Conservation (phyloP, 2,113 vertebrate genomes). For the Peromyscus leucopus region DNA sequence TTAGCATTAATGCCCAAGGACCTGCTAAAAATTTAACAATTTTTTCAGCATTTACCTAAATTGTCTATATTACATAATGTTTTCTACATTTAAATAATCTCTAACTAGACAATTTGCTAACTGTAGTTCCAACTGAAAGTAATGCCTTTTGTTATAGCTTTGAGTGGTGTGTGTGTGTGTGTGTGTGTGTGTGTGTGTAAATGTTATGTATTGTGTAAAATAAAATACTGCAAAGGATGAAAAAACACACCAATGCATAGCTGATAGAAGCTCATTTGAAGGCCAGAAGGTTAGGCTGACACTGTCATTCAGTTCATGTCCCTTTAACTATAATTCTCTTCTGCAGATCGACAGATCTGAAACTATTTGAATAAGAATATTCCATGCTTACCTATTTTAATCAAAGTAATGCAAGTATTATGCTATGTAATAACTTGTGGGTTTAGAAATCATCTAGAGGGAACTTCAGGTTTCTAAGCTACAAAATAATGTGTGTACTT, state of each 20-base stretch:
- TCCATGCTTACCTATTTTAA: conserved; percentile 32
- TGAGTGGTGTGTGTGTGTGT: conserved; percentile 5
- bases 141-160: conserved; percentile 44
- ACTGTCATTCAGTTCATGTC: conserved; percentile 16
- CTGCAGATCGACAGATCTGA: not conserved
- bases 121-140: conserved; percentile 56
- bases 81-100: conserved; percentile 64
- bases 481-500: not conserved
- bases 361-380: conserved; percentile 43
- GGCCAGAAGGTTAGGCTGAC: not conserved
- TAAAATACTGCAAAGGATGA: conserved; percentile 48
- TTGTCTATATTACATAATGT: not conserved
- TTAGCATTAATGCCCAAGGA: not conserved
- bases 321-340: not conserved
- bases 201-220: conserved; percentile 1
- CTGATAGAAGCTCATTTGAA: conserved; percentile 16
- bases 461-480: not conserved
- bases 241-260: not conserved
- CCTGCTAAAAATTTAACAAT: conserved; percentile 60
- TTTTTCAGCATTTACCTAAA: conserved; percentile 33
- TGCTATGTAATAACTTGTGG: conserved; percentile 3
- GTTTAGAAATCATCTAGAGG: not conserved
- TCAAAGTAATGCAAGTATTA: conserved; percentile 32
- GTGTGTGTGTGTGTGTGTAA: conserved; percentile 32
- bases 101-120: conserved; percentile 60